Evolutionary conservation across 2,797 vertebrate genomes (phyloP), one percentile per base, ranked within the genome.

Genomic region (Psittacula derbiana): DNA sequence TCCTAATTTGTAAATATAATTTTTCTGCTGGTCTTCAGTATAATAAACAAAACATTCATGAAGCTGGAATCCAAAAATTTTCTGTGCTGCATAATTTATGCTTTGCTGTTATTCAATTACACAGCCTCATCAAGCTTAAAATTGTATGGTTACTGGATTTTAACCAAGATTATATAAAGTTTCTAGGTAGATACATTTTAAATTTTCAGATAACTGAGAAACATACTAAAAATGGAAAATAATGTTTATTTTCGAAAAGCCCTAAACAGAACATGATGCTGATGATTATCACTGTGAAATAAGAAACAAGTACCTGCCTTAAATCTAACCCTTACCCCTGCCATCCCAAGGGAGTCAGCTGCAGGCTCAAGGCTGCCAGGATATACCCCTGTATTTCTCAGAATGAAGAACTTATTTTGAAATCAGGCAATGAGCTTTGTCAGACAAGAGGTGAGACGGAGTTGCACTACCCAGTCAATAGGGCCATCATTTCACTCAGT

Each of bases 1-100:
- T 81, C 47, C 44, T 88, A 88, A 90, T 93, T 90, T 85, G 44
- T 95, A 96, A 94, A 90, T 71, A 53, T 64, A 90, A 20, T 85
- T 82, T 85, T 82, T 24, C 36, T 52, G 49, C 38, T 74, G 41
- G 33, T 85, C 79, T 93, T 93, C 69, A 71, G 24, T 61, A 67
- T 57, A 67, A 74, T 46, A 91, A 86, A 80, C 44, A 81, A 93
- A 93, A 46, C 24, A 60, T 52, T 80, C 38, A 46, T 38, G 27
- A 89, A 76, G 16, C 27, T 60, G 23, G 43, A 90, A 80, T 85
- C 15, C 72, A 38, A 81, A 94, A 36, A 60, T 61, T 87, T 50
- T 87, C 74, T 81, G 49, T 65, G 30, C 36, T 93, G 24, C 9
- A 46, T 47, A 58, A 43, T 81, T 86, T 90, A 53, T 84, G 18